These are phyloP conservation scores for Stenopsyche tienmushanensis DNA, from an alignment of 1,140 invertebrate species.

Conservation along the genomic window DNA sequence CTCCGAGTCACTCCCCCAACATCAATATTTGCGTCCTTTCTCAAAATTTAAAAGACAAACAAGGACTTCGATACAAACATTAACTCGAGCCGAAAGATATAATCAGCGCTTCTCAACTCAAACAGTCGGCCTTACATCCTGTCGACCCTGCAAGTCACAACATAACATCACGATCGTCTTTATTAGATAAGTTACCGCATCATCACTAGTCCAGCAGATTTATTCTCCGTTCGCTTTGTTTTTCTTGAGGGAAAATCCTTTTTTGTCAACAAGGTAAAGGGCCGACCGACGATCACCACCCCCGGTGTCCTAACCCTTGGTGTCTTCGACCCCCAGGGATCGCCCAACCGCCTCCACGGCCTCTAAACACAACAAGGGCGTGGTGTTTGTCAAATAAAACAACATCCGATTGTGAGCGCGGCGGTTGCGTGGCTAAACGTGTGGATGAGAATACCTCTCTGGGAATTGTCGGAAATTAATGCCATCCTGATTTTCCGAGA, in stretches of 20 bases:
- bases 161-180: slow-evolving; percentile 4
- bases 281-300: not conserved
- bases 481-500: no score
- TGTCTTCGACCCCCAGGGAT: not conserved
- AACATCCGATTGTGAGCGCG: slow-evolving; percentile 13
- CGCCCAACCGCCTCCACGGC: not conserved
- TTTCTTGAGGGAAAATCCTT: not conserved
- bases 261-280: not conserved
- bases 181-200: slow-evolving; percentile 21
- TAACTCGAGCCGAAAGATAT: no score
- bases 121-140: no score
- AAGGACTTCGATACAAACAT: no score
- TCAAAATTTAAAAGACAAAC: no score
- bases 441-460: not conserved
- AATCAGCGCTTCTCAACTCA: no score
- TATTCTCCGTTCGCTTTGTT: not conserved
- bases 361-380: slow-evolving; percentile 21
- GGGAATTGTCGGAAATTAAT: no score
- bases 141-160: not conserved
- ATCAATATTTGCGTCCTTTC: no score
- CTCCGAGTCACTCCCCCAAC: no score
- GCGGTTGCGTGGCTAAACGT: not conserved
- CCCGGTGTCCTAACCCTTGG: not conserved
- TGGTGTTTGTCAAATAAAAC: slow-evolving; percentile 27
- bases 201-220: not conserved